These are phyloP conservation scores for Phrynocephalus vlangalii DNA, from an alignment of 2,797 vertebrate species.

Conservation along the genomic window DNA sequence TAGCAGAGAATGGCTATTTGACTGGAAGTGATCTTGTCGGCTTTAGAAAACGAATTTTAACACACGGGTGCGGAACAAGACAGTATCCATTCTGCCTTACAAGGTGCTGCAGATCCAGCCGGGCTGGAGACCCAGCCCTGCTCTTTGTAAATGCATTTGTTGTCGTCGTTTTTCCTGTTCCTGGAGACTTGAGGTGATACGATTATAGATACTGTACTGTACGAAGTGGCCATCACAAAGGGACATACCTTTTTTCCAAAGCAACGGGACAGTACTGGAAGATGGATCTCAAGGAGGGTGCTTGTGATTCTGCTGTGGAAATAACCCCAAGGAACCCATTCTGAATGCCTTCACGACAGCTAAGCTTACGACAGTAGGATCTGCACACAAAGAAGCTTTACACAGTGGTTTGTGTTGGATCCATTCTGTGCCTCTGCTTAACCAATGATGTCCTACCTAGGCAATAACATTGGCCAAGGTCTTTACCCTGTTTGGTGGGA, in stretches of 20 bases:
- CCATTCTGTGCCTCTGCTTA: neutral
- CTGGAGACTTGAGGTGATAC: constrained; percentile 26
- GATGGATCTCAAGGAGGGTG: neutral
- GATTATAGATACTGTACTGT: constrained; percentile 41
- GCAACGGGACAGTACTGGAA: neutral
- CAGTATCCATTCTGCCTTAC: neutral
- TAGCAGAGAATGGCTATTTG: neutral
- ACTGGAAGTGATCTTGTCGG: neutral
- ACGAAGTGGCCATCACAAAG: neutral
- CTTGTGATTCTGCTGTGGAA: neutral
- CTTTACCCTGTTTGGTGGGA: neutral
- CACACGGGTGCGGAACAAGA: neutral
- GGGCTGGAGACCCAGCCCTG: neutral
- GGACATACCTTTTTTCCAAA: constrained; percentile 23
- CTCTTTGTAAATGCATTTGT: neutral
- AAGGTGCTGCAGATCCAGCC: neutral
- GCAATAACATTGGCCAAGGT: neutral
- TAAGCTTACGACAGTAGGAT: neutral
- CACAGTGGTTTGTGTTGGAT: neutral
- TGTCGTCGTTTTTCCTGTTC: neutral
- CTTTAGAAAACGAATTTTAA: neutral
- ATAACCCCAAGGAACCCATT: neutral
- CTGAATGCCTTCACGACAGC: neutral
- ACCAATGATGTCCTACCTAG: neutral
- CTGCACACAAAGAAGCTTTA: neutral